These are phyloP conservation scores for Onychomys leucogaster DNA, from an alignment of 2,797 vertebrate genomes.

Conservation along the genomic window DNA sequence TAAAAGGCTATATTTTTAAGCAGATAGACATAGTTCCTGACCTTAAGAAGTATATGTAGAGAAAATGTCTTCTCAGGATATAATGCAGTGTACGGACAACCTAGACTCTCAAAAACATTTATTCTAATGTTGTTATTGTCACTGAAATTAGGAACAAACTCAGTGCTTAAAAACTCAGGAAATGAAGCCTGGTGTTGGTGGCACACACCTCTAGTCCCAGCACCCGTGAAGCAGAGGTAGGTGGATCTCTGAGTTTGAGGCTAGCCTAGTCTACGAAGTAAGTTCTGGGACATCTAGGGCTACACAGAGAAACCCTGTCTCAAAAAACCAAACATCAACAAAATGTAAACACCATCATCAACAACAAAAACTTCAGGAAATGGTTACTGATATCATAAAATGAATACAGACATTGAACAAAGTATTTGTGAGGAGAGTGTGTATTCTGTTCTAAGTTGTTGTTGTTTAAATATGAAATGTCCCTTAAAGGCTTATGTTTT, in stretches of 20 bases:
- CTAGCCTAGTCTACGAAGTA: not conserved
- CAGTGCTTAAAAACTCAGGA: constrained; percentile 44
- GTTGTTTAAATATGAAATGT: not conserved
- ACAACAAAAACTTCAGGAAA: not conserved
- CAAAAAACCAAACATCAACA: not conserved
- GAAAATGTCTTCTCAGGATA: not conserved
- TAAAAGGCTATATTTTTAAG: not conserved
- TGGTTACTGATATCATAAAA: not conserved
- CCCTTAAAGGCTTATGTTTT: not conserved
- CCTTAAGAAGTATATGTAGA: not conserved
- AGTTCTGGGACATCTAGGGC: not conserved
- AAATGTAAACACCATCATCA: not conserved
- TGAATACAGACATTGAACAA: not conserved
- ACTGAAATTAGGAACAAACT: constrained; percentile 7
- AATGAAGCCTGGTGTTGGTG: not conserved
- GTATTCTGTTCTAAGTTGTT: not conserved
- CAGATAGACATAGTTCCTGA: not conserved
- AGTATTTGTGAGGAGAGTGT: constrained; percentile 26
- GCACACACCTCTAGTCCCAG: not conserved
- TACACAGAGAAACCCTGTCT: not conserved
- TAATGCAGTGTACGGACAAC: not conserved
- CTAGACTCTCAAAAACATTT: constrained; percentile 28
- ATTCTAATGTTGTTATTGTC: not conserved
- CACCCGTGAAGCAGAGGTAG: not conserved
- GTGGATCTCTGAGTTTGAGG: not conserved